Conservation (phyloP, 2,888 invertebrate genomes). For the Sphinx pinastri region DNA sequence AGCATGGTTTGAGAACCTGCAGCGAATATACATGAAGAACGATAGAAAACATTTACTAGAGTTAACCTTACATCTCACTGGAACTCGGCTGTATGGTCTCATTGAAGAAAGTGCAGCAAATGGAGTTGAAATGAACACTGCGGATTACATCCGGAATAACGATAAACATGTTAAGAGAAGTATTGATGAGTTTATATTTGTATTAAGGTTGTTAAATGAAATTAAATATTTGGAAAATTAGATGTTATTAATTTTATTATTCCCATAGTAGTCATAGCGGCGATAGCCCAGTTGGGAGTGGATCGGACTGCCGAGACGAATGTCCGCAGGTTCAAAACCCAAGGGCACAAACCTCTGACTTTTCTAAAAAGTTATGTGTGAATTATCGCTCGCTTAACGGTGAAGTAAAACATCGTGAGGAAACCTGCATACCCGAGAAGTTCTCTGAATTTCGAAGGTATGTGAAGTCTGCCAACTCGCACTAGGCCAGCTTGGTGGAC, state of each 20-base stretch:
- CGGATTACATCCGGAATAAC: constrained; percentile 47
- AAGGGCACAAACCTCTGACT: too few relatives aligned
- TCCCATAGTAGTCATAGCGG: too few relatives aligned
- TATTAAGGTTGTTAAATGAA: constrained; percentile 52
- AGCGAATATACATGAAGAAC: constrained; percentile 52
- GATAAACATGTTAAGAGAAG: constrained; percentile 44
- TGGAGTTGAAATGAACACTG: constrained; percentile 49
- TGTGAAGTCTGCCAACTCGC: too few relatives aligned
- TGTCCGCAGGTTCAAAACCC: too few relatives aligned
- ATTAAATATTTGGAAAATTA: constrained; percentile 36
- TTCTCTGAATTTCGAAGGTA: too few relatives aligned
- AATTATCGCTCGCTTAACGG: too few relatives aligned
- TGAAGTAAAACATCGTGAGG: too few relatives aligned
- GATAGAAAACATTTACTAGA: constrained; percentile 47
- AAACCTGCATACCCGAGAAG: too few relatives aligned
- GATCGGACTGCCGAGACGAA: too few relatives aligned
- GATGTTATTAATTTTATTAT: constrained; percentile 5
- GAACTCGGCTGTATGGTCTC: constrained; percentile 50
- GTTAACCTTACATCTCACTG: constrained; percentile 57
- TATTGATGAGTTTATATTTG: constrained; percentile 51
- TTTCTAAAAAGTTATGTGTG: too few relatives aligned
- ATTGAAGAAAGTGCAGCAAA: constrained; percentile 55
- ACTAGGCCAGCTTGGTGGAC: too few relatives aligned
- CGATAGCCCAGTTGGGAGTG: too few relatives aligned
- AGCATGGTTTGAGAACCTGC: constrained; percentile 60